Evolutionary conservation across 1,140 invertebrate species (phyloP).

Genomic region (Drosophila lini): DNA sequence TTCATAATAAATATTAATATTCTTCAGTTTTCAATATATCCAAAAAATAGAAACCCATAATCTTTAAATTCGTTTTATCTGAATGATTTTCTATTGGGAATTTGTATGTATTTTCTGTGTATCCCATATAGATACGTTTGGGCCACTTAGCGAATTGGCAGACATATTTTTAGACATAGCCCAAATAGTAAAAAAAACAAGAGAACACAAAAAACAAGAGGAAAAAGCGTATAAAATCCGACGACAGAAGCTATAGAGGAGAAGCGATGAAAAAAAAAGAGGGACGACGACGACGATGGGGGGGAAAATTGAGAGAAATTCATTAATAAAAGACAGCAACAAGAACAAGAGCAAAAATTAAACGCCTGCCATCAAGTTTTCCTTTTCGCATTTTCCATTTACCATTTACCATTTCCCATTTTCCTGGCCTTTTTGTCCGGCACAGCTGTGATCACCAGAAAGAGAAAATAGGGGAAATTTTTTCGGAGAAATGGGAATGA

Average conservation of each 20-base stretch:
- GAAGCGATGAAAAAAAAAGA: neutral
- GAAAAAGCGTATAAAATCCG: slow-evolving; percentile 17
- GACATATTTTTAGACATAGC: slow-evolving; percentile 74
- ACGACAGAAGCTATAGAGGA: slow-evolving; percentile 27
- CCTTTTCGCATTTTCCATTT: slow-evolving; percentile 9
- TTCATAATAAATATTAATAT: neutral
- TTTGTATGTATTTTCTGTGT: slow-evolving; percentile 34
- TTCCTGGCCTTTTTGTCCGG: slow-evolving; percentile 33
- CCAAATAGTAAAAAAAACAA: slow-evolving; percentile 62
- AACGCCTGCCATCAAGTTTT: slow-evolving; percentile 39
- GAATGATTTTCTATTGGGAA: slow-evolving; percentile 4
- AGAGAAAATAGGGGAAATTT: neutral
- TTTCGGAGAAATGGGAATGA: slow-evolving; percentile 35
- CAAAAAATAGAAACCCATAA: neutral
- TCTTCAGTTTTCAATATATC: neutral
- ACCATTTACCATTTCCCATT: slow-evolving; percentile 6
- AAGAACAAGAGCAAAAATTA: slow-evolving; percentile 50
- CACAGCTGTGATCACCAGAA: slow-evolving; percentile 46
- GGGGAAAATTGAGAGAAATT: slow-evolving; percentile 48
- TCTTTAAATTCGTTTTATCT: neutral
- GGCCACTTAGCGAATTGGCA: slow-evolving; percentile 78
- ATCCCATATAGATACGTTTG: slow-evolving; percentile 42
- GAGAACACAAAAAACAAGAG: slow-evolving; percentile 16
- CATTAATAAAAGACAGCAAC: slow-evolving; percentile 45
- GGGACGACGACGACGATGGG: slow-evolving; percentile 1